Evolutionary conservation across 2,888 invertebrate species (phyloP).

Genomic region (Maniola hyperantus): DNA sequence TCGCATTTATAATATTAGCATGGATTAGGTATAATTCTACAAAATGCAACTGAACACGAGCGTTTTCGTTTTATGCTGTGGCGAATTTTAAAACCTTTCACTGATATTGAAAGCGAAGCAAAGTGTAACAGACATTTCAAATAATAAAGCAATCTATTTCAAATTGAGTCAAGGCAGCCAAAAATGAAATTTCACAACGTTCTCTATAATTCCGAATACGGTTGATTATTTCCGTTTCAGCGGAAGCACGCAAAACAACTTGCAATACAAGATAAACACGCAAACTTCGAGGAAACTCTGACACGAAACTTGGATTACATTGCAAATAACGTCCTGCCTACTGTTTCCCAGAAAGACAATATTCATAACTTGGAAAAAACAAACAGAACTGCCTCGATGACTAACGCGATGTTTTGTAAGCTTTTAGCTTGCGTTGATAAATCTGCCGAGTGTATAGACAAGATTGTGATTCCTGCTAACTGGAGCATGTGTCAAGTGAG

Average conservation of each 20-base stretch:
- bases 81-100: slow-evolving; percentile 11
- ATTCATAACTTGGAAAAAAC: slow-evolving; percentile 50
- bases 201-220: slow-evolving; percentile 50
- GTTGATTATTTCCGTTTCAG: slow-evolving; percentile 64
- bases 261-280: slow-evolving; percentile 69
- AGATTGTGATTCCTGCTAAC: slow-evolving; percentile 28
- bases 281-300: slow-evolving; percentile 70
- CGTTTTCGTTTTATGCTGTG: neutral
- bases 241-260: slow-evolving; percentile 68
- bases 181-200: slow-evolving; percentile 33
- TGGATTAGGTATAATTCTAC: too few relatives aligned
- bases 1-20: too few relatives aligned
- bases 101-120: slow-evolving; percentile 21
- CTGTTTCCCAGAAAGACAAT: slow-evolving; percentile 58
- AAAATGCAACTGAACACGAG: neutral
- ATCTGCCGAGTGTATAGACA: slow-evolving; percentile 19
- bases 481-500: slow-evolving; percentile 23
- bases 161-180: slow-evolving; percentile 28
- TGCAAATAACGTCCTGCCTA: slow-evolving; percentile 54
- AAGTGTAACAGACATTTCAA: slow-evolving; percentile 17
- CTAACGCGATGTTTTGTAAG: slow-evolving; percentile 49
- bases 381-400: slow-evolving; percentile 47
- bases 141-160: slow-evolving; percentile 24
- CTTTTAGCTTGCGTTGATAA: slow-evolving; percentile 32
- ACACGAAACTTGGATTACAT: slow-evolving; percentile 67